Evolutionary conservation across 2,888 invertebrate species (phyloP), one percentile per base, ranked within the genome.

Genomic region (Aromia moschata): DNA sequence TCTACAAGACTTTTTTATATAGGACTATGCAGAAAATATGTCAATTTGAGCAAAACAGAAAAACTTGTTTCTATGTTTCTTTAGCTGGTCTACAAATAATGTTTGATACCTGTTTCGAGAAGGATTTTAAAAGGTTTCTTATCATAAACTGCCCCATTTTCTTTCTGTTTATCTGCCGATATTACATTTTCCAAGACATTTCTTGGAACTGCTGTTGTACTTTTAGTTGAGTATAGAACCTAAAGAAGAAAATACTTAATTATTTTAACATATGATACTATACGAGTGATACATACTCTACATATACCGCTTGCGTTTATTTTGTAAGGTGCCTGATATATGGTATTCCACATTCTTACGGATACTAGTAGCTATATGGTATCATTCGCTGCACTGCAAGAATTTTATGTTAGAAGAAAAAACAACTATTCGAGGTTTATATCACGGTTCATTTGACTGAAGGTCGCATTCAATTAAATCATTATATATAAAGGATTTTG

Each of bases 81-180:
- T n/a, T n/a, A n/a, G n/a, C n/a, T n/a, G n/a, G n/a, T n/a, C n/a
- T n/a, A n/a, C n/a, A n/a, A n/a, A n/a, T n/a, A n/a, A n/a, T n/a
- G n/a, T n/a, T n/a, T n/a, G n/a, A 78, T 80, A 78, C 90, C 90
- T 60, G 85, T 87, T 76, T 90, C 85, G 38, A 94, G 83, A 1
- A 78, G 81, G 25, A 94, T 78, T 79, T 89, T 92, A 70, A 96
- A 94, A 0, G 98, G 97, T 76, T 93, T 94, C 74, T 89, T 93
- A 73, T 96, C 96, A 79, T 92, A 95, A 36, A 94, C 85, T 31
- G 82, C 79, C 5, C 97, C 97, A 80, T 89, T 91, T 2, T 84
- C 86, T 10, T 79, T 68, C 78, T 94, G 94, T n/a, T 76, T 46
- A 57, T 82, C 78, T 0, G 89, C 87, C 0, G 88, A 84, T 74